Base-by-base conservation (phyloP, 2,888 invertebrate species). In the Cryptus armator region DNA sequence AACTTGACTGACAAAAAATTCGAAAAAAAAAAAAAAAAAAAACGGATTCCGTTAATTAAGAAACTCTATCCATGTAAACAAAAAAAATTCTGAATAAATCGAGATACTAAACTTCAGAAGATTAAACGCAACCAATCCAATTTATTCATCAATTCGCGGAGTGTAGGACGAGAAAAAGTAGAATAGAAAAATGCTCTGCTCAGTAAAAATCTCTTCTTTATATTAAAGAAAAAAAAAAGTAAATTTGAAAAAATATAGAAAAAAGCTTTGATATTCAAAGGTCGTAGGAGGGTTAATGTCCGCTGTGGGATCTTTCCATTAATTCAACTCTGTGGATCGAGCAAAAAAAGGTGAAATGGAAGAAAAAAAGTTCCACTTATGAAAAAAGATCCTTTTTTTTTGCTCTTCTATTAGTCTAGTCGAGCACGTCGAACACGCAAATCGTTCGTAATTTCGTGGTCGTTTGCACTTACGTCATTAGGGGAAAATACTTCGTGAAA, bases 401-500 rank as follows among this genome's bases (percentile, higher is more conserved):
- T 67, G 43, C 4, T 19, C 48, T 51, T 16, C 37, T 24, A n/a
- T n/a, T n/a, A 24, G 51, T 32, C 29, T 32, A 12, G 10, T 2
- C 24, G 16, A 24, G 51, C 70, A 9, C 32, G 70, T 14, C 37
- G 56, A 59, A 59, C 24, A 48, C 66, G 51, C 62, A 62, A 76
- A 76, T 76, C 62, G 64, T 81, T 70, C 53, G 62, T 70, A 70
- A 82, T 70, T 66, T 56, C 16, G 16, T 12, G 14, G 44, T 66
- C 53, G 80, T 68, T 75, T 75, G 68, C 81, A 68, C 81, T 76
- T 70, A 53, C 48, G 37, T 76, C 64, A 51, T 70, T 75, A 70
- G 62, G 62, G 76, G 68, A 0, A 32, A 62, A 76, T 64, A 70
- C 75, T 53, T 62, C 62, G 62, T 62, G 62, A 59, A 76, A 81